phyloP scores from a whole-genome alignment of 2,888 invertebrate species.

The Acleris emargana region DNA sequence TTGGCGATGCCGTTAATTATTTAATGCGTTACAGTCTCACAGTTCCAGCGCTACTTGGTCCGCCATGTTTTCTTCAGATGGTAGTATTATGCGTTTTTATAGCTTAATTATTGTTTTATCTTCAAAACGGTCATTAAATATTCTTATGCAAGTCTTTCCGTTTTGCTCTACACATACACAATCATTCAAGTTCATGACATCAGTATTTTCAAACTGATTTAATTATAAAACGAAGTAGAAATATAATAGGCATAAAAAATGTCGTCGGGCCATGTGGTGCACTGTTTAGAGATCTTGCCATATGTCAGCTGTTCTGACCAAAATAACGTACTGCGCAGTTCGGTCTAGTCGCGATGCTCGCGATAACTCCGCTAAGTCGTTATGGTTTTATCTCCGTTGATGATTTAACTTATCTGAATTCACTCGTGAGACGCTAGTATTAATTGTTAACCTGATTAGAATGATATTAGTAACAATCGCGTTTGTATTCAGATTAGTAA shows the following conservation, averaged over 20 bases:
- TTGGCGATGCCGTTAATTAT: constrained; percentile 24
- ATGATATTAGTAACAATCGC: constrained; percentile 3
- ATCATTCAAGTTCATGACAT: constrained; percentile 11
- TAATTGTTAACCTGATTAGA: constrained; percentile 14
- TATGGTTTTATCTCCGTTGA: neutral
- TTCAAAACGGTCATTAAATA: neutral
- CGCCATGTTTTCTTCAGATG: neutral
- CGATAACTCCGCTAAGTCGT: constrained; percentile 18
- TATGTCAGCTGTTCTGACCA: constrained; percentile 66
- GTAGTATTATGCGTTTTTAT: neutral
- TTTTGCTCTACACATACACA: neutral
- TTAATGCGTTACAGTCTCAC: constrained; percentile 15
- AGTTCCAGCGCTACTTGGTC: constrained; percentile 14
- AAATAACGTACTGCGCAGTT: constrained; percentile 70
- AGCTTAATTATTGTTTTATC: neutral
- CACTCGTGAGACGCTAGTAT: neutral
- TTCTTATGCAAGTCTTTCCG: neutral
- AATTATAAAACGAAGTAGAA: constrained; percentile 24
- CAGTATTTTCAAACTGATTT: constrained; percentile 8
- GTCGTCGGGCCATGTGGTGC: constrained; percentile 52
- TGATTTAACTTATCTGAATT: constrained; percentile 7
- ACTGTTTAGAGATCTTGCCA: constrained; percentile 51
- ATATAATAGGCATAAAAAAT: constrained; percentile 40
- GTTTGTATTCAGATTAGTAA: constrained; percentile 1
- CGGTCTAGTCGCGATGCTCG: constrained; percentile 28